Base-by-base conservation (phyloP, 2,888 invertebrate species). In the Petrolisthes cinctipes region DNA sequence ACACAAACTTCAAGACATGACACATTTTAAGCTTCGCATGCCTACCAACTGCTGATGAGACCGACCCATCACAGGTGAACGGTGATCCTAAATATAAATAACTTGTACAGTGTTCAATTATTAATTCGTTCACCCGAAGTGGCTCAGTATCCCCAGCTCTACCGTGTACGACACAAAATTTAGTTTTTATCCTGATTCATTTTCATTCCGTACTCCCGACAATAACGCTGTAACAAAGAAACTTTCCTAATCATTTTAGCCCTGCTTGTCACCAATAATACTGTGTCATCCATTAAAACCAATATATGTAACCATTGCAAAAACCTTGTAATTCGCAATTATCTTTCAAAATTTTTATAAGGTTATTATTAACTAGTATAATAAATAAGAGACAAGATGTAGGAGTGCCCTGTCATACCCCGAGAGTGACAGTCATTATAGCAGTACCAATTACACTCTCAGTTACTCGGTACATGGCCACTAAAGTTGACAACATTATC, bases 31-130 rank as follows among this genome's bases (percentile, higher is more conserved):
- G 14, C 82, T 68, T 82, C 0, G 82, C 82, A 71, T 82, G 82
- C 37, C 68, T 51, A 56, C 20, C 20, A 37, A 20, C 82, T 14
- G 71, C 61, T 23, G 82, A 82, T n/a, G 82, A 68, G n/a, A 82
- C 66, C 71, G 68, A 71, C 17, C 82, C 82, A 51, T 82, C 82
- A 82, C 82, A 14, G 61, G 5, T 82, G 61, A 82, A 82, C 57
- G 82, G 61, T 57, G 82, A 82, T 23, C 82, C 68, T 11, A 82
- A 61, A 56, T 82, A 82, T n/a, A 82, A 51, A 82, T 66, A 82
- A n/a, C n/a, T 51, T 9, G 5, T 71, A 71, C 82, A 37, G 66
- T 57, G 82, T 20, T 66, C 68, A 17, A n/a, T n/a, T 23, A 51
- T 51, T 71, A 17, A 14, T n/a, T 23, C 7, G 14, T 71, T 17